phyloP scores from a whole-genome alignment of 2,888 invertebrate species.

The Eupsilia transversa region DNA sequence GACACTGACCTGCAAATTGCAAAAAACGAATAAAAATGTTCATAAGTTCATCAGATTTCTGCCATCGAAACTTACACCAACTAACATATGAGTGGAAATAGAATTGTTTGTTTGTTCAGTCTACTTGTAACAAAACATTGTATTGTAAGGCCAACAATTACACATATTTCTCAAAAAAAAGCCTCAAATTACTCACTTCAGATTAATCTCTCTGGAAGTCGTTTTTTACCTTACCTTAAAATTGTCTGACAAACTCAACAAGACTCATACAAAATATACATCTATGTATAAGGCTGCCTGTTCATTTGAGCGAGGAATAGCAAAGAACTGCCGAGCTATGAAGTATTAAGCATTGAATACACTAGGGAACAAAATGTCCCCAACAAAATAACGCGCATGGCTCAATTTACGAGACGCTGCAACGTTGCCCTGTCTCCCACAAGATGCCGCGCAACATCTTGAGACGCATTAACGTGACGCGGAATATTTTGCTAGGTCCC shows the following conservation, averaged over 20 bases:
- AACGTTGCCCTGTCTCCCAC: too few species aligned
- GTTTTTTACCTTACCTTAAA: neutral
- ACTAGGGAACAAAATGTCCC: too few species aligned
- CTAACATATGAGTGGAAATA: neutral
- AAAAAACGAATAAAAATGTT: neutral
- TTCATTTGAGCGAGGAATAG: neutral
- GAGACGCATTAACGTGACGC: too few species aligned
- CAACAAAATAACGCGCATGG: too few species aligned
- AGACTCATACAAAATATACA: slow-evolving; percentile 50
- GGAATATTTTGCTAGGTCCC: too few species aligned
- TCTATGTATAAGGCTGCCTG: slow-evolving; percentile 6
- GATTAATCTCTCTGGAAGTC: neutral
- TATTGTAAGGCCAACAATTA: neutral
- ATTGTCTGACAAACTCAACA: slow-evolving; percentile 42
- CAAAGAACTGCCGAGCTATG: neutral
- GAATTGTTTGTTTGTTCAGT: slow-evolving; percentile 12
- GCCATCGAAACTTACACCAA: neutral
- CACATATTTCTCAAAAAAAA: neutral
- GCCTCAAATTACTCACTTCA: neutral
- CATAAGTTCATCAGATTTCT: neutral
- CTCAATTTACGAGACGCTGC: too few species aligned
- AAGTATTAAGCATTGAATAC: too few species aligned
- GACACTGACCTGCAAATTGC: too few species aligned
- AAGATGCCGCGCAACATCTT: too few species aligned
- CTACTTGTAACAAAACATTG: slow-evolving; percentile 8